Evolutionary conservation across 2,797 vertebrate species (phyloP), one percentile per base, ranked within the genome.

Genomic region (Chromis chromis): DNA sequence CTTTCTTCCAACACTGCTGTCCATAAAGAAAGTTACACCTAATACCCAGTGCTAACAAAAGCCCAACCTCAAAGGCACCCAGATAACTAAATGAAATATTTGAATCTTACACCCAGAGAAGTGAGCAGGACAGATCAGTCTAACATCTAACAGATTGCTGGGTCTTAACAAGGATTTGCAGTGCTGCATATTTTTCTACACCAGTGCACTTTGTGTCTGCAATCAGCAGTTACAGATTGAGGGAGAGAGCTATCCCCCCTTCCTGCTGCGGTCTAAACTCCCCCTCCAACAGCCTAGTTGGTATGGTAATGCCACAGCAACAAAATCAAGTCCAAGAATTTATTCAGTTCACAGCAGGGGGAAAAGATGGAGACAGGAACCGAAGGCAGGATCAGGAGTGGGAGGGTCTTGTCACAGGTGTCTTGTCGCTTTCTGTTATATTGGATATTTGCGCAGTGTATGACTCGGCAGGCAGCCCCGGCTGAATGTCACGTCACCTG

Each of bases 111-210:
- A 27, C 36, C 19, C 25, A 52, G 54, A 65, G 59, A 71, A 61
- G 21, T 49, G 49, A 78, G 76, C 61, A 62, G 54, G 63, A 75
- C 52, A 28, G 44, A 78, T 76, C 61, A 61, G 49, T 39, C 27
- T 62, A 54, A 78, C 65, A 77, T 79, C 72, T 14, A 70, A 76
- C 83, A 86, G 84, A 84, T 81, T 88, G 77, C 48, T 27, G 17
- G 72, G 71, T 70, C 49, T 87, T 85, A 84, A 84, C 72, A 68
- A 61, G 78, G 84, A 87, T 86, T 87, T 88, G 74, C 80, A 76
- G 70, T 12, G 74, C 58, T 2, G 57, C 81, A 76, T 88, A 71
- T 70, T 85, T 85, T 83, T 86, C 76, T 78, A 76, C 70, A 53
- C 58, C 58, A 61, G 57, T 81, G 82, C 85, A 73, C 79, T 75